Evolutionary conservation across 2,888 invertebrate genomes (phyloP), one percentile per base, ranked within the genome.

Genomic region (Drosophila rellima): DNA sequence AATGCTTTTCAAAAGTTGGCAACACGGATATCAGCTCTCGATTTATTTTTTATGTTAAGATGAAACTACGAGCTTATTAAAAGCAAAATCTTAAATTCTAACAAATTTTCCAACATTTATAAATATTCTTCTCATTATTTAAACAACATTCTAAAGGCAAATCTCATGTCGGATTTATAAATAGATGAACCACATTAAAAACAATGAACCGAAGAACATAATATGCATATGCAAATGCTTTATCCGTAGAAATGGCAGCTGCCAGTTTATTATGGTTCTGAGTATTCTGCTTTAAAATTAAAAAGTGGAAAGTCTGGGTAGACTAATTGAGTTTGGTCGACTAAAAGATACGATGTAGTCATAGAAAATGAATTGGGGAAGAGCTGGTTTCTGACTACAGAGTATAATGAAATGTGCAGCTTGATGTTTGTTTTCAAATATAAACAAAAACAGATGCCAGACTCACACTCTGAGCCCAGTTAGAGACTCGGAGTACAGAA

Each of bases 361-460:
- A 29, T 29, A 10, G 10, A 10, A 29, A 29, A 3, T 29, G 10
- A 1, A 23, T 23, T 23, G 23, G 4, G 4, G 20, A 20, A 20
- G 20, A 20, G 2, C 20, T 20, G 20, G 20, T 20, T 20, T 20
- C 20, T 29, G 39, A 11, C 39, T 59, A 37, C 42, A 48, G 70
- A 39, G 76, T 56, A 52, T 60, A 20, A 11, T 59, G 23, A 61
- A 51, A 33, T 61, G 37, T 75, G 56, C 61, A 75, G 33, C 26
- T 20, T 40, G 15, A 26, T 18, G 51, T 18, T 31, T 35, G 48
- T 35, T 31, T 51, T 44, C 11, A 35, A 47, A 35, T 11, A 23
- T 35, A 67, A 44, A 33, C 29, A 42, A 29, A 54, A 44, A 59
- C 64, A 76, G 44, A 47, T 76, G 77, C 31, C 31, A 4, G 20